Evolutionary conservation across 2,113 vertebrate species (phyloP), one percentile per base, ranked within the genome.

Genomic region (Eudyptes chrysolophus): DNA sequence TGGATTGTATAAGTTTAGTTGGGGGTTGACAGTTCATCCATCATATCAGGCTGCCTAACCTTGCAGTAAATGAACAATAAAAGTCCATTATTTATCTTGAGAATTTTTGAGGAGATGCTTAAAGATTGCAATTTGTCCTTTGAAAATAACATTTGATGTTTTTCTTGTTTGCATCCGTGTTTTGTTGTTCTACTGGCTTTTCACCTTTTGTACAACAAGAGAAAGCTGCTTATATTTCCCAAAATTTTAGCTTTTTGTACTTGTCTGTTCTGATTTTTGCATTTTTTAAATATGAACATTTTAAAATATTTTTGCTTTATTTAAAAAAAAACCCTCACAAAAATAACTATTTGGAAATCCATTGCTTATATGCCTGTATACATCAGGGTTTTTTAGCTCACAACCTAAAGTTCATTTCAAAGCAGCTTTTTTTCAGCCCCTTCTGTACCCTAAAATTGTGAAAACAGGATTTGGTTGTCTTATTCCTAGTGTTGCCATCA

Each of bases 1-100:
- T 99, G 96, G 98, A 99, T 97, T 98, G 95, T 93, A 85, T 97
- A 98, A 98, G 98, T 98, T 99, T 99, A 98, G 98, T 98, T 98
- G 97, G 92, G 89, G 61, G 74, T 97, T 98, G 98, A 98, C 98
- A 98, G 95, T 99, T 98, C 98, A 99, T 99, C 98, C 98, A 98
- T 99, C 98, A 98, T 98, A 98, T 97, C 98, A 98, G 98, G 92
- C 98, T 99, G 98, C 98, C 98, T 99, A 99, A 99, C 98, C 98
- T 99, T 99, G 98, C 98, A 99, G 98, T 98, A 99, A 99, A 99
- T 99, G 98, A 99, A 99, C 98, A 98, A 97, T 98, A 98, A 97
- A 92, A 98, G 97, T 98, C 98, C 97, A 96, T 98, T 98, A 98
- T 98, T 98, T 96, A 95, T 98, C 84, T 94, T 84, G 95, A 95